phyloP scores from a whole-genome alignment of 2,113 vertebrate species.

The Malurus elegans region DNA sequence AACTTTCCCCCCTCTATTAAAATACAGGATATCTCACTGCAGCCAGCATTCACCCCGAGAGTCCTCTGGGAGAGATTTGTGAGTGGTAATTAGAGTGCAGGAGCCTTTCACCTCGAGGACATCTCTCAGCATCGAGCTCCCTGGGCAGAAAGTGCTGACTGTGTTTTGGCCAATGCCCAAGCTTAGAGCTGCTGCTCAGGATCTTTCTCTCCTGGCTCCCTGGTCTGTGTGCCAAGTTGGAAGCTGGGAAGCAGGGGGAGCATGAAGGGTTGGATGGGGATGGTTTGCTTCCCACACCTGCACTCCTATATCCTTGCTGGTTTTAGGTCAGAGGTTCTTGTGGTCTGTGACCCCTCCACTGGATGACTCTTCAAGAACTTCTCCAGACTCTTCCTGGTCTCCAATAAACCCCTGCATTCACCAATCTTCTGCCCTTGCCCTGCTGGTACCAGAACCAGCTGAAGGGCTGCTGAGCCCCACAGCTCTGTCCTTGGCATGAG shows the following conservation, averaged over 20 bases:
- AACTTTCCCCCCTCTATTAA: neutral
- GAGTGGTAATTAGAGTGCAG: neutral
- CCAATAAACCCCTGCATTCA: neutral
- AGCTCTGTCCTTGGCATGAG: rapidly evolving
- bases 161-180: neutral
- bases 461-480: neutral
- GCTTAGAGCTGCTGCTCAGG: neutral
- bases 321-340: neutral
- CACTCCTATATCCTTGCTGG: neutral
- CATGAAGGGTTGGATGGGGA: neutral
- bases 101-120: constrained; percentile 35
- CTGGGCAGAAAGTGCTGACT: neutral
- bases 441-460: neutral
- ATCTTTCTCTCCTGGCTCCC: neutral
- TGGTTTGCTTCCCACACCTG: neutral
- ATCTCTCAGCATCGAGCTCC: neutral
- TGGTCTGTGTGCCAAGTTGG: neutral
- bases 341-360: neutral
- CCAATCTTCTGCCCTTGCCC: neutral
- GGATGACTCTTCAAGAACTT: neutral
- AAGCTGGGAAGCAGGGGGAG: neutral
- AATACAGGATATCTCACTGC: neutral
- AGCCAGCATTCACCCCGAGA: neutral
- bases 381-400: neutral
- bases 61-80: neutral